Base-by-base conservation (phyloP, 2,888 invertebrate genomes). In the Xylota segnis region DNA sequence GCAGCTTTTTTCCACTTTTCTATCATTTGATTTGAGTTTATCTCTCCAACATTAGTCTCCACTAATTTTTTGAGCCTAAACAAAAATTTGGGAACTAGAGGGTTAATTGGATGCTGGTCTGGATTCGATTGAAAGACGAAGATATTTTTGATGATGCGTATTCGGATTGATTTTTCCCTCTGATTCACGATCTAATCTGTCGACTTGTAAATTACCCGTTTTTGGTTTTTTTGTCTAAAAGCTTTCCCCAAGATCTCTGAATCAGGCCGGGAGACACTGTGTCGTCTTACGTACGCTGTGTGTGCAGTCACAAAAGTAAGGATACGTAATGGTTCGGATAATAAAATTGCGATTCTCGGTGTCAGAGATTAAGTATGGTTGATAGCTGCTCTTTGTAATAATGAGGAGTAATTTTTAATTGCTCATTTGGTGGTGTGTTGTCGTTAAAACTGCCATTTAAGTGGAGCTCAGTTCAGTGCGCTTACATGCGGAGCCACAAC, bases 371-470 rank as follows among this genome's bases (percentile, higher is more conserved):
- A 56, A 65, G 63, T 65, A 12, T 43, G 43, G 14, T 7, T 45
- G 74, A 74, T 74, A 74, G 65, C n/a, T 10, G 47, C n/a, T 45
- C 29, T 14, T 50, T 29, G 14, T 72, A 18, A 45, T 56, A 56
- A 16, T 52, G 52, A 40, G 40, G 37, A 52, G 52, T 72, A 54
- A 43, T 34, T 63, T 74, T 74, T 74, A 74, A 74, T 74, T 74
- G 54, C 63, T 34, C 63, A 65, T 74, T 45, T 32, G 40, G 52
- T 40, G 54, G 63, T 54, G 18, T 34, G 45, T 63, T 54, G 63
- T 54, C 63, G 45, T 74, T 29, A 63, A 74, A 63, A 52, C 27
- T 43, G 29, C 14, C 50, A 52, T 29, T 43, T 47, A 27, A 32
- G 16, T 74, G 40, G 14, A 32, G 52, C 10, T n/a, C 23, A 23